Conservation (phyloP, 2,113 vertebrate genomes). For the Eublepharis macularius region DNA sequence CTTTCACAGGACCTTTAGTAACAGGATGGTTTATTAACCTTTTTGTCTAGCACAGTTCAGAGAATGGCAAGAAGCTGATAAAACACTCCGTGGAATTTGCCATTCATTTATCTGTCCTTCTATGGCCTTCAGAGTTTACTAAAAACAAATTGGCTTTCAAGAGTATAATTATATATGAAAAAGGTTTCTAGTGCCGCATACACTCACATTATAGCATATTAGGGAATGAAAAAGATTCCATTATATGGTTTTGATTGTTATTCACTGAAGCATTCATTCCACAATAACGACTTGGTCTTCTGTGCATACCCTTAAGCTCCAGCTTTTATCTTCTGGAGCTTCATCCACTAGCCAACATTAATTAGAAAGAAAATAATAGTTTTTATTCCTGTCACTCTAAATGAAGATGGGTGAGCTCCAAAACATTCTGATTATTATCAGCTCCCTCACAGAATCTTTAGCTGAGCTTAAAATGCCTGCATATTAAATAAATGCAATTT, state of each 20-base stretch:
- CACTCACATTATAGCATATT: conserved; percentile 68
- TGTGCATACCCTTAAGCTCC: conserved; percentile 62
- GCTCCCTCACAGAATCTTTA: conserved; percentile 35
- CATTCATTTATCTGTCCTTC: conserved; percentile 78
- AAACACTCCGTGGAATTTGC: conserved; percentile 71
- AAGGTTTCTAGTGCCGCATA: conserved; percentile 68
- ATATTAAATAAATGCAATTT: background rate
- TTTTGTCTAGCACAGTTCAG: conserved; percentile 65
- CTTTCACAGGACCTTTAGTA: conserved; percentile 68
- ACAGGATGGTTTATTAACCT: conserved; percentile 31
- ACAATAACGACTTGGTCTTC: conserved; percentile 64
- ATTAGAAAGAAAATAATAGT: conserved; percentile 68
- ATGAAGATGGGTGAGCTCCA: conserved; percentile 55
- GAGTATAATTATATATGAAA: conserved; percentile 73
- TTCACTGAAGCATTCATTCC: conserved; percentile 71
- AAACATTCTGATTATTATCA: conserved; percentile 58
- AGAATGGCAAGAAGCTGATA: conserved; percentile 72
- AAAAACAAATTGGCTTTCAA: conserved; percentile 58
- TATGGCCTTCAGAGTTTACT: conserved; percentile 70
- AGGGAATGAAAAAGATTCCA: conserved; percentile 70
- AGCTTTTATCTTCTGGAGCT: conserved; percentile 63
- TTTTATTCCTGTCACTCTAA: conserved; percentile 63
- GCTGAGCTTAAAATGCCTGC: conserved; percentile 30
- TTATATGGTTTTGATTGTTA: conserved; percentile 71
- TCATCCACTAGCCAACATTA: conserved; percentile 55